Base-by-base conservation (phyloP, 1,140 invertebrate genomes). In the Planococcus citri region DNA sequence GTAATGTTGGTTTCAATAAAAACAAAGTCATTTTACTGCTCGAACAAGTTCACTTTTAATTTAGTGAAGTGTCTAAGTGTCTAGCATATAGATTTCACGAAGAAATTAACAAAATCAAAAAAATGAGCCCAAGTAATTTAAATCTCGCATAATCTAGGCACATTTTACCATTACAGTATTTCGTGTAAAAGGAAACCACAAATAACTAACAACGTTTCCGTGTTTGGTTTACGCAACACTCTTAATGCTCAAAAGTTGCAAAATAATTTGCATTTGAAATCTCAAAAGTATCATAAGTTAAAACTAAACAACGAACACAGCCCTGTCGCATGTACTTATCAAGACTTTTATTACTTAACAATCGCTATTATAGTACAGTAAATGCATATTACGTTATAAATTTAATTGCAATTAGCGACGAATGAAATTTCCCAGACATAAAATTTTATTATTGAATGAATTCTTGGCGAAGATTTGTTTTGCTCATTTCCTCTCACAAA, bases 181-280 rank as follows among this genome's bases (percentile, higher is more conserved):
- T 33, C 29, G 29, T 33, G 12, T 33, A 33, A 33, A 12, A 33
- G 29, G 29, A 33, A 33, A 33, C 29, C 29, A 33, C 29, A 33
- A 33, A 33, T 33, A 51, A 51, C 10, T 6, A 51, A 51, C 41
- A 51, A 3, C 17, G 41, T 17, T 51, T 51, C 41, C 41, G 41
- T 51, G 41, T 51, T 51, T 33, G 29, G 29, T 33, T 33, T 33
- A 33, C 29, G 29, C 29, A 33, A 33, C 17, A 51, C 41, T 51
- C 12, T 33, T 51, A 51, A 20, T 17, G 41, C 41, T 51, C 17
- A 51, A 51, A 51, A 51, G 41, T 51, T 51, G 17, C n/a, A 51
- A 51, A 51, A 51, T 51, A 51, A 51, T 51, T 51, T 51, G 41
- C 41, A 51, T 51, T 51, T 51, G 6, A 51, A 51, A 51, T 51